Evolutionary conservation across 2,113 vertebrate genomes (phyloP).

Genomic region (Asarcornis scutulata): DNA sequence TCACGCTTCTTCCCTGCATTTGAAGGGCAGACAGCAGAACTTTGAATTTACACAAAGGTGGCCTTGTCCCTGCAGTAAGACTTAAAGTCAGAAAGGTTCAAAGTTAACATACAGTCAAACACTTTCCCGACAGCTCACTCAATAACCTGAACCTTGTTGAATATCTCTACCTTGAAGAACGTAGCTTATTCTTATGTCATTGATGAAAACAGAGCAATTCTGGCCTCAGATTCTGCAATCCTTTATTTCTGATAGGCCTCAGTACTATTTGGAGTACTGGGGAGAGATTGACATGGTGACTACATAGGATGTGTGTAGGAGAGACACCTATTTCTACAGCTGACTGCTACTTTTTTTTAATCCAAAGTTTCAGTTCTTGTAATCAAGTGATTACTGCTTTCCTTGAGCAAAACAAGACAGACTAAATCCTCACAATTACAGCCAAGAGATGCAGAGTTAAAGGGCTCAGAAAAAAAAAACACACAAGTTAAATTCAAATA

Average conservation of each 20-base stretch:
- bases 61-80: neutral
- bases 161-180: neutral
- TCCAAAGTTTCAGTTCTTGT: neutral
- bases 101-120: neutral
- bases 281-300: neutral
- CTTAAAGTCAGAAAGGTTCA: fast-evolving
- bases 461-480: neutral
- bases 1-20: neutral
- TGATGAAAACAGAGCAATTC: neutral
- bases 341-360: neutral
- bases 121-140: neutral
- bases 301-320: fast-evolving
- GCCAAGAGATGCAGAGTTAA: neutral
- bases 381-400: neutral
- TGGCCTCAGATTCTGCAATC: neutral
- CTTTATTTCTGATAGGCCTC: neutral
- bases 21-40: neutral
- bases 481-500: neutral
- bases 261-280: neutral
- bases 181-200: neutral
- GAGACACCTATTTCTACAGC: neutral
- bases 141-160: neutral
- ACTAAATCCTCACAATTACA: neutral
- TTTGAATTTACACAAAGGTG: fast-evolving
- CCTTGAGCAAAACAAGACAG: neutral